A percentile compares a stretch with the other conserved stretches of the same genome.
phyloP scores from a whole-genome alignment of 2,797 vertebrate species.

The Phrynocephalus vlangalii region DNA sequence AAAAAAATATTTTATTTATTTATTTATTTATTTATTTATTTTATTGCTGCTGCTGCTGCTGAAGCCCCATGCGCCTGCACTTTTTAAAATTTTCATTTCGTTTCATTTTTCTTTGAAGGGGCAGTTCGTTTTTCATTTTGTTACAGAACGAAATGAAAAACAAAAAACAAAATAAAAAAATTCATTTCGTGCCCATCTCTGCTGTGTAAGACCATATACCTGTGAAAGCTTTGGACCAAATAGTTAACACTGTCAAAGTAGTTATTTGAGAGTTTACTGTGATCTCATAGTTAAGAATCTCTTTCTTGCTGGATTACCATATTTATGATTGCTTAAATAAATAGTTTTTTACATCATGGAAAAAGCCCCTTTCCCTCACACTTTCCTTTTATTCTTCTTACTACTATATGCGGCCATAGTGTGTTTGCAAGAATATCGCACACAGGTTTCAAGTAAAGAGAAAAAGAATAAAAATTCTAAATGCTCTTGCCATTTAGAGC shows the following conservation, averaged over 20 bases:
- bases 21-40: too few species aligned
- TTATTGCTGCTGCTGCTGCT: too few species aligned
- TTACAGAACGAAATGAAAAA: too few species aligned
- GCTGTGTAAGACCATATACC: too few species aligned
- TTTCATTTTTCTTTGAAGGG: too few species aligned
- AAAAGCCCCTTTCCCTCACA: background rate
- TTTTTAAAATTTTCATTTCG: too few species aligned
- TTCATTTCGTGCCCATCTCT: background rate
- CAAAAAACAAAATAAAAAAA: too few species aligned
- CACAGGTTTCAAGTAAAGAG: background rate
- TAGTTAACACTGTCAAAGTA: background rate
- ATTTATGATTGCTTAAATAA: conserved; percentile 15
- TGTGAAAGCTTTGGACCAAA: background rate
- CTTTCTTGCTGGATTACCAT: background rate
- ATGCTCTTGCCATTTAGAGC: conserved; percentile 64
- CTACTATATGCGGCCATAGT: background rate
- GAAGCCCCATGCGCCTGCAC: too few species aligned
- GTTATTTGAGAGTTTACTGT: background rate
- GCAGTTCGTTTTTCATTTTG: too few species aligned
- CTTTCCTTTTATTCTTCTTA: conserved; percentile 10
- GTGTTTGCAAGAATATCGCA: background rate
- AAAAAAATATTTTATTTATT: too few species aligned
- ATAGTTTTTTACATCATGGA: fast-evolving
- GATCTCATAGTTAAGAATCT: background rate
- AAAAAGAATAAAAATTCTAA: background rate